Conservation (phyloP, 2,888 invertebrate genomes). For the Sminthurinus aureus region DNA sequence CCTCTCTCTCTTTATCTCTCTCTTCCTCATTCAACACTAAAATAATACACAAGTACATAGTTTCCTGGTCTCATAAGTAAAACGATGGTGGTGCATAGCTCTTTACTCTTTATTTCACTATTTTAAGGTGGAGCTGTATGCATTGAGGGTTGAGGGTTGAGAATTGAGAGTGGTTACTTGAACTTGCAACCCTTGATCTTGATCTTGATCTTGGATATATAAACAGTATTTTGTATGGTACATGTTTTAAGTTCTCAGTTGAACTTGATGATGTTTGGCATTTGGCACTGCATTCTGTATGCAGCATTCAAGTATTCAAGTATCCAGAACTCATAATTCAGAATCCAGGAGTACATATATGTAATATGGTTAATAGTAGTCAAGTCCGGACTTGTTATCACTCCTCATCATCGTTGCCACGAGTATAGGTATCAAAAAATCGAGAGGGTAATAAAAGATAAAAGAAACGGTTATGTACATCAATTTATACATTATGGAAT, state of each 20-base stretch:
- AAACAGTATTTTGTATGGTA: no score
- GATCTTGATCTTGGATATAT: no score
- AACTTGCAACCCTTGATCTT: neutral
- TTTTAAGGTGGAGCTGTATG: constrained; percentile 12
- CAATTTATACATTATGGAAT: no score
- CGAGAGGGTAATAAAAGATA: neutral
- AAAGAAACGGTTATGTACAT: neutral
- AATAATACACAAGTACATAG: neutral
- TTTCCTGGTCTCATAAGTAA: neutral
- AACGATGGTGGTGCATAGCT: neutral
- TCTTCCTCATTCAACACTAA: neutral
- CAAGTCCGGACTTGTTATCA: no score
- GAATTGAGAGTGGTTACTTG: no score
- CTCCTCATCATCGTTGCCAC: neutral
- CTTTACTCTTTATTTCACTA: constrained; percentile 1
- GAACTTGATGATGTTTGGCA: no score
- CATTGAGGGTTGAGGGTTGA: neutral
- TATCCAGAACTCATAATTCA: no score
- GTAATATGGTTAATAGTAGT: no score
- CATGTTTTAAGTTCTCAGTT: no score
- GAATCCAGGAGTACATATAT: no score
- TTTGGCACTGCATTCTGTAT: no score
- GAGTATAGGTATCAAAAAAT: neutral
- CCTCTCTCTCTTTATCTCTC: neutral
- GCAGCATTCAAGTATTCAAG: no score